Percentiles rank a stretch among this genome's conserved stretches.
These are phyloP conservation scores for Himalopsyche japonica DNA, from an alignment of 2,888 invertebrate genomes.

Conservation along the genomic window DNA sequence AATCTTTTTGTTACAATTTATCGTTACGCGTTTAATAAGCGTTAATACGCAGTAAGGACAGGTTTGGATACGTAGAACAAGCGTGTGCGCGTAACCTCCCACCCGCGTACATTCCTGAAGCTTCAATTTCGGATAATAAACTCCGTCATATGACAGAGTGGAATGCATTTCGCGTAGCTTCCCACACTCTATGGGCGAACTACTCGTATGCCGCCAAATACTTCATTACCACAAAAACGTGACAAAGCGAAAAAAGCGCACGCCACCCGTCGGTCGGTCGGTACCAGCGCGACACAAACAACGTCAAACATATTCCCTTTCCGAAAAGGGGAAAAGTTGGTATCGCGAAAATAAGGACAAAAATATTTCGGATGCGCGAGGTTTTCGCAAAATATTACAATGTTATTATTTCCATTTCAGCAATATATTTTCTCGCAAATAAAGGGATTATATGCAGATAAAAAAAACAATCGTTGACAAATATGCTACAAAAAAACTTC, in stretches of 20 bases:
- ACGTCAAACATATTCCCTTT: conserved; percentile 12
- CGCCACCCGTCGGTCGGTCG: not conserved
- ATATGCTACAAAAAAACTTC: no score
- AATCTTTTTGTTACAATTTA: not conserved
- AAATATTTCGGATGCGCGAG: not conserved
- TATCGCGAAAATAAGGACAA: not conserved
- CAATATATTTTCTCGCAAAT: not conserved
- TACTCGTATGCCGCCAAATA: conserved; percentile 21
- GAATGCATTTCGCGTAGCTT: conserved; percentile 32
- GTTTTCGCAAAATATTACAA: not conserved
- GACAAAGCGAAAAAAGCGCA: conserved; percentile 26
- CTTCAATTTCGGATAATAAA: conserved; percentile 37
- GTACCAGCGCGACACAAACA: not conserved
- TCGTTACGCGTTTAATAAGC: not conserved
- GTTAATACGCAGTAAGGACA: not conserved
- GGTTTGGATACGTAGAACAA: not conserved
- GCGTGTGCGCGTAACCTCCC: not conserved
- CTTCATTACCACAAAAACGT: conserved; percentile 38
- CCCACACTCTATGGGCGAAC: conserved; percentile 13
- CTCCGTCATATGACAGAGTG: conserved; percentile 31
- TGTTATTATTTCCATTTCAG: conserved; percentile 6
- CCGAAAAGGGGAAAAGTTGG: not conserved
- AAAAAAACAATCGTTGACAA: not conserved
- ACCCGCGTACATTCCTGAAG: conserved; percentile 29
- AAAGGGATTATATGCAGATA: not conserved